A percentile compares a stretch with the other conserved stretches of the same genome.
phyloP scores from a whole-genome alignment of 53 echinoderm and acorn worm species.

The Arbacia lixula region DNA sequence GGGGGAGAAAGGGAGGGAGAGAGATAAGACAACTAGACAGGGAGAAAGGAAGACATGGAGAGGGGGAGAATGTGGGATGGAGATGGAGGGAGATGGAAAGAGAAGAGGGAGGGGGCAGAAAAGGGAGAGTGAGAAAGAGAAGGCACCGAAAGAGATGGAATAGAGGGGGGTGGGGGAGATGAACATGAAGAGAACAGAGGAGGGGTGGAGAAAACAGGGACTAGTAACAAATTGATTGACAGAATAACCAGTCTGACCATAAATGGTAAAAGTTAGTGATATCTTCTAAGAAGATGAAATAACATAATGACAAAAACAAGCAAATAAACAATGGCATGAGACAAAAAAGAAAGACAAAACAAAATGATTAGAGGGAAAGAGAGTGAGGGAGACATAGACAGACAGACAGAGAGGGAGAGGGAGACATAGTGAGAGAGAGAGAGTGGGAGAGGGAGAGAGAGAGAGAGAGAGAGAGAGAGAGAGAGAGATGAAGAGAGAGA shows the following conservation, averaged over 20 bases:
- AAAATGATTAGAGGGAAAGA: not conserved
- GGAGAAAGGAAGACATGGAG: constrained; percentile 4
- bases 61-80: constrained; percentile 41
- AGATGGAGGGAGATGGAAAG: constrained; percentile 26
- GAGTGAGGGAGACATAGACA: no score
- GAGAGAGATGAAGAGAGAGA: constrained; percentile 1
- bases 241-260: no score
- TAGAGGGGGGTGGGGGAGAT: not conserved
- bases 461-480: constrained; percentile 21
- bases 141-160: constrained; percentile 10
- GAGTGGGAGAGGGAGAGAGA: not conserved
- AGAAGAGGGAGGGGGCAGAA: no score
- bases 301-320: no score
- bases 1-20: not conserved
- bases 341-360: not conserved
- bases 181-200: no score
- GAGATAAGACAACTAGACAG: not conserved
- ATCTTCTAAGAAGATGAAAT: no score
- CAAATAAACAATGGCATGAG: not conserved
- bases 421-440: not conserved
- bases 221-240: no score
- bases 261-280: no score
- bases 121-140: constrained; percentile 3
- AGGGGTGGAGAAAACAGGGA: no score
- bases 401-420: constrained; percentile 3